phyloP scores from a whole-genome alignment of 2,888 invertebrate species.

The Ctena decussata region DNA sequence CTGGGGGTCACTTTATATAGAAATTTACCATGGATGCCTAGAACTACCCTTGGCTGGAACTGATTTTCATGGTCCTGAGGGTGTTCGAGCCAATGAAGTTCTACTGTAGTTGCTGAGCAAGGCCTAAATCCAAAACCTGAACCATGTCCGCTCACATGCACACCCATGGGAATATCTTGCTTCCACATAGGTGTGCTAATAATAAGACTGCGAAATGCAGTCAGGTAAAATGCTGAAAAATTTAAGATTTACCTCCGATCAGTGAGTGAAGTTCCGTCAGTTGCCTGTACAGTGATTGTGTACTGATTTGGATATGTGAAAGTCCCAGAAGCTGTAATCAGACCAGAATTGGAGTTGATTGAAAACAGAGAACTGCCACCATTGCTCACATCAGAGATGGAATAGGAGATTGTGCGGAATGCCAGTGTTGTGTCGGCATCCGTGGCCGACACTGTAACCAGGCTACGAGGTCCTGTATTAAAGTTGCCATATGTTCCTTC shows the following conservation, averaged over 20 bases:
- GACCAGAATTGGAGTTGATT: constrained; percentile 46
- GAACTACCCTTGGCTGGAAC: no score
- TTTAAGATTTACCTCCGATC: constrained; percentile 60
- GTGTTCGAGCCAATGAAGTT: no score
- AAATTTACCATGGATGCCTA: no score
- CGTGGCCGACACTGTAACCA: constrained; percentile 61
- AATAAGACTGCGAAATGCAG: no score
- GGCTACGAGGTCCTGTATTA: constrained; percentile 23
- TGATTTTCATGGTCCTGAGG: no score
- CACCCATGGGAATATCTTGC: no score
- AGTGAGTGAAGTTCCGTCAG: constrained; percentile 68
- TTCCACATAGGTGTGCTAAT: no score
- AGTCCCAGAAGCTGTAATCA: constrained; percentile 66
- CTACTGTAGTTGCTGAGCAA: no score
- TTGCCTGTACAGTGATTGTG: constrained; percentile 73
- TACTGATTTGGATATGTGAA: constrained; percentile 70
- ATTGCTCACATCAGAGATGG: constrained; percentile 70
- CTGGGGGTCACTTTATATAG: no score
- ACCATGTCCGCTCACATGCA: no score
- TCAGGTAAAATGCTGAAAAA: no score
- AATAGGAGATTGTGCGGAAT: constrained; percentile 71
- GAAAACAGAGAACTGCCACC: constrained; percentile 68
- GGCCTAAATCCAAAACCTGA: no score
- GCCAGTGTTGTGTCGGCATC: constrained; percentile 52
- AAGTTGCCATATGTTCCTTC: constrained; percentile 68